A percentile compares a stretch with the other conserved stretches of the same genome.
Conservation (phyloP, 2,888 invertebrate genomes). For the Meiosimyza decipiens region DNA sequence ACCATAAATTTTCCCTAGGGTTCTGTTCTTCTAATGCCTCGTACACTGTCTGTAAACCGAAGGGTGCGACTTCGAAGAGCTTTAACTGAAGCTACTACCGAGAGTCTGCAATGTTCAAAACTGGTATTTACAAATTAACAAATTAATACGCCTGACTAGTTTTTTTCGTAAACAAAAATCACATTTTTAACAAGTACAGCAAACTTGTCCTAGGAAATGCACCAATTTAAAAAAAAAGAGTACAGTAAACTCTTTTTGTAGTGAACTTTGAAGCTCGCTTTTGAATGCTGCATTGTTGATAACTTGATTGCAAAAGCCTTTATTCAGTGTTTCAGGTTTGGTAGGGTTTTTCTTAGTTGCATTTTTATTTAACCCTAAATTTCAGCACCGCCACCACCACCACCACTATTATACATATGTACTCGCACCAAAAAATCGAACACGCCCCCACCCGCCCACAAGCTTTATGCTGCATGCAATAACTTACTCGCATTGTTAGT, state of each 20-base stretch:
- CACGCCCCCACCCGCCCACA: background rate
- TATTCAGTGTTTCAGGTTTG: background rate
- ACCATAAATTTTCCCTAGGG: constrained; percentile 70
- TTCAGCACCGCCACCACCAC: background rate
- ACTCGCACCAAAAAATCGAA: background rate
- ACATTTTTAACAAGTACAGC: no score
- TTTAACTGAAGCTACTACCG: constrained; percentile 89
- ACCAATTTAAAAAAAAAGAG: background rate
- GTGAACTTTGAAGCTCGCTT: background rate
- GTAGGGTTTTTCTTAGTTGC: background rate
- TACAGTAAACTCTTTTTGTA: background rate
- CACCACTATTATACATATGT: background rate
- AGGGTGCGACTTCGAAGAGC: constrained; percentile 87
- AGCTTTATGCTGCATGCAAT: constrained; percentile 2
- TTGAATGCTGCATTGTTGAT: background rate
- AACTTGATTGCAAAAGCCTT: background rate
- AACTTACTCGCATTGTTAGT: background rate
- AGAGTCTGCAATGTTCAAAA: constrained; percentile 89
- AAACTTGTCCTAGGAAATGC: background rate
- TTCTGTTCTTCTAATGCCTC: constrained; percentile 85
- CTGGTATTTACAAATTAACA: constrained; percentile 69
- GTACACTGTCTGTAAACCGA: constrained; percentile 89
- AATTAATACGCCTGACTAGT: no score
- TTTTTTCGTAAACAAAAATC: no score
- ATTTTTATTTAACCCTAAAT: background rate